These are phyloP conservation scores for Charaxes varanes DNA, from an alignment of 1,140 invertebrate genomes.

Conservation along the genomic window DNA sequence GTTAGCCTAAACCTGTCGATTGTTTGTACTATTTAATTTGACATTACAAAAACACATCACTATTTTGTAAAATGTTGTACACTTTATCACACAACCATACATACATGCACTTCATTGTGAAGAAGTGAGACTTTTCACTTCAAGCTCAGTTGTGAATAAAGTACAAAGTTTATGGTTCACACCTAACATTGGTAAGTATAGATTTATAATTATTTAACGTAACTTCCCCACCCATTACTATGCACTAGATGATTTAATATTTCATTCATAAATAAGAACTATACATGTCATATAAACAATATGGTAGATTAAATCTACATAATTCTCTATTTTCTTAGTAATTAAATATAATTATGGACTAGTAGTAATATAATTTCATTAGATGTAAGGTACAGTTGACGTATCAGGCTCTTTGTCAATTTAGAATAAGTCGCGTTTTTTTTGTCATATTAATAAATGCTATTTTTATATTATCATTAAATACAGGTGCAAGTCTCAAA, in stretches of 20 bases:
- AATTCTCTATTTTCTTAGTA: slow-evolving; percentile 44
- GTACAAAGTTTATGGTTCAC: slow-evolving; percentile 57
- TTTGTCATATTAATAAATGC: slow-evolving; percentile 27
- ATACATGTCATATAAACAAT: slow-evolving; percentile 22
- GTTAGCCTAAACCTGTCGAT: slow-evolving; percentile 5
- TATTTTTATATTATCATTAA: slow-evolving; percentile 32
- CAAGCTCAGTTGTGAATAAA: slow-evolving; percentile 40
- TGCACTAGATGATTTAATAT: slow-evolving; percentile 39
- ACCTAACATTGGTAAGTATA: slow-evolving; percentile 49
- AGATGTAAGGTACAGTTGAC: slow-evolving; percentile 46
- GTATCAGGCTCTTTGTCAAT: slow-evolving; percentile 38
- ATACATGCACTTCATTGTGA: slow-evolving; percentile 17
- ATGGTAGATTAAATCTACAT: slow-evolving; percentile 64
- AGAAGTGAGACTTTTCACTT: slow-evolving; percentile 12
- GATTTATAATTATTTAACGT: slow-evolving; percentile 32
- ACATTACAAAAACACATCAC: slow-evolving; percentile 11
- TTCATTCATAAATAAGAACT: slow-evolving; percentile 30
- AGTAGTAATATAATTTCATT: slow-evolving; percentile 35
- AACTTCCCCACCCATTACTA: slow-evolving; percentile 39
- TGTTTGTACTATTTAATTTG: background rate
- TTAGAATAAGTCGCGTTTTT: slow-evolving; percentile 37
- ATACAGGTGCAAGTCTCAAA: slow-evolving; percentile 65
- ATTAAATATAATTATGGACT: slow-evolving; percentile 43
- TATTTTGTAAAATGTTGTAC: slow-evolving; percentile 8
- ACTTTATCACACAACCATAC: slow-evolving; percentile 4